These are phyloP conservation scores for Scalopus aquaticus DNA, from an alignment of 2,113 vertebrate species.

Conservation along the genomic window DNA sequence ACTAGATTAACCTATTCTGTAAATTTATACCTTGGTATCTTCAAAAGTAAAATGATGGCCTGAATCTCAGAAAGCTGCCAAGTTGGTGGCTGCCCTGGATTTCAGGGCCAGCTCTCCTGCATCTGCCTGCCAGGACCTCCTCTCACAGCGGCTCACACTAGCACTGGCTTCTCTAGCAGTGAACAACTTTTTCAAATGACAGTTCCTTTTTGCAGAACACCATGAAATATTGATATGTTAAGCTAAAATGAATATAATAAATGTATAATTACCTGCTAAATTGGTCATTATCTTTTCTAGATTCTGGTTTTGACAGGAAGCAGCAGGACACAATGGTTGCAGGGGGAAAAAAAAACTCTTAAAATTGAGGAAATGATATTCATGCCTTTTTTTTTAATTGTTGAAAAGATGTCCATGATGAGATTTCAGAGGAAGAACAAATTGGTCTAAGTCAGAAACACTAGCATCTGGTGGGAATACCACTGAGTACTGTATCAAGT, in stretches of 20 bases:
- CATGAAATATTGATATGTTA: background rate
- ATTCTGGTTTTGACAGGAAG: constrained; percentile 48
- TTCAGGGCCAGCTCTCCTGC: too few relatives aligned
- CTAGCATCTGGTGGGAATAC: background rate
- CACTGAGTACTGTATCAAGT: too few relatives aligned
- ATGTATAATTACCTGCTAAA: constrained; percentile 45
- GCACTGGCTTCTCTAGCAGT: background rate
- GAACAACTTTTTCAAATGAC: background rate
- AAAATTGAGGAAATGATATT: constrained; percentile 55
- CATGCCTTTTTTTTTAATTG: constrained; percentile 24
- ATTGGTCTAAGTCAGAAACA: background rate
- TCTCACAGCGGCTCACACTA: rapidly evolving
- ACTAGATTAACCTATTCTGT: background rate
- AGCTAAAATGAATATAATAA: constrained; percentile 29
- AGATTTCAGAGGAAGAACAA: constrained; percentile 54
- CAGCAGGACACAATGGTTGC: background rate
- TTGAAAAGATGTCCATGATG: background rate
- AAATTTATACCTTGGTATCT: background rate
- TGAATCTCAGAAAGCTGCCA: background rate
- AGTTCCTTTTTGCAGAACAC: background rate
- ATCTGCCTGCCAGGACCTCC: rapidly evolving
- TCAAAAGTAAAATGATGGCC: constrained; percentile 17
- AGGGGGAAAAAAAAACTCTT: background rate
- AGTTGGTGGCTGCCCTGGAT: background rate
- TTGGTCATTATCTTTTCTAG: constrained; percentile 31